Evolutionary conservation across 2,113 vertebrate species (phyloP).

Genomic region (Cyprinodon tularosa): DNA sequence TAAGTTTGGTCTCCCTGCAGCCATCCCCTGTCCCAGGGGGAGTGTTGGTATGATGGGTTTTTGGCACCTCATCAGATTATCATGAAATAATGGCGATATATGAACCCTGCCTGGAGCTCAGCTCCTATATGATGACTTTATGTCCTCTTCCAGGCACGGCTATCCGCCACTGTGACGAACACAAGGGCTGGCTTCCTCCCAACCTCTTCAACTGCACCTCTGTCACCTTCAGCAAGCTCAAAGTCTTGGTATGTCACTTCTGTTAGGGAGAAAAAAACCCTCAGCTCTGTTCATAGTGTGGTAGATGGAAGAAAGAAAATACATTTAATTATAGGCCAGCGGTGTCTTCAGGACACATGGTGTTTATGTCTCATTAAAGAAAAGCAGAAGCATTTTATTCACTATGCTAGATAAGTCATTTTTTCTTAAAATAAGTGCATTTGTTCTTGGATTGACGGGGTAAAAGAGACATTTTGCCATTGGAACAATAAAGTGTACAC

Average conservation of each 20-base stretch:
- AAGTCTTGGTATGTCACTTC: slow-evolving; percentile 82
- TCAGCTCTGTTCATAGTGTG: not conserved
- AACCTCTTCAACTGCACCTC: slow-evolving; percentile 96
- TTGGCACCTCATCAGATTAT: slow-evolving; percentile 57
- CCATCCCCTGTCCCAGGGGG: slow-evolving; percentile 90
- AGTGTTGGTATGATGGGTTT: slow-evolving; percentile 83
- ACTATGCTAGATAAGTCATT: too few species aligned
- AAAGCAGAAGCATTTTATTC: too few species aligned
- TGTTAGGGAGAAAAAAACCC: not conserved
- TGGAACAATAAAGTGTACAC: too few species aligned
- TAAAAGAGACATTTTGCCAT: too few species aligned
- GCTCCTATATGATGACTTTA: slow-evolving; percentile 3
- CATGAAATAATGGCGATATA: slow-evolving; percentile 59
- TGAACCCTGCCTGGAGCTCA: slow-evolving; percentile 52
- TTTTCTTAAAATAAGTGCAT: too few species aligned
- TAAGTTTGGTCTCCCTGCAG: slow-evolving; percentile 92
- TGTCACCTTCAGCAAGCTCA: slow-evolving; percentile 86
- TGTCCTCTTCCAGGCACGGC: slow-evolving; percentile 83
- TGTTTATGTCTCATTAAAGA: not conserved
- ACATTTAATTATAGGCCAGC: too few species aligned
- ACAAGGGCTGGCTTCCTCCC: slow-evolving; percentile 93
- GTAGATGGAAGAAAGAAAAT: not conserved
- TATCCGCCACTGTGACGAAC: slow-evolving; percentile 94
- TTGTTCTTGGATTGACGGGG: too few species aligned
- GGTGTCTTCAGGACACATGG: not conserved